These are phyloP conservation scores for Ormyrus pomaceus DNA, from an alignment of 2,888 invertebrate genomes.

Conservation along the genomic window DNA sequence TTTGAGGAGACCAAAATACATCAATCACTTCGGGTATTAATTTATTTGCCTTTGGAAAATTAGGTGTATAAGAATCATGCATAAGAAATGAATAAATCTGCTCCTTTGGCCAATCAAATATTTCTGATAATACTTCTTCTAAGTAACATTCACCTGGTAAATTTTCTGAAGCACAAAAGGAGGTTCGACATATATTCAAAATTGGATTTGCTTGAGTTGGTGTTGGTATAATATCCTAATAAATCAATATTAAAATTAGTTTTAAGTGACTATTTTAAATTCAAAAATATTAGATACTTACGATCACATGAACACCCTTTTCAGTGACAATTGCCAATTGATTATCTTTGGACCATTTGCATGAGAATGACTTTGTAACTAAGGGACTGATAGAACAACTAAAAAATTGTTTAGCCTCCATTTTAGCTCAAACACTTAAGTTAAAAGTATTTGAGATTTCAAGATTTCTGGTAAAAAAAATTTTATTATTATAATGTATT, in stretches of 20 bases:
- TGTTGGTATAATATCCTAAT: constrained; percentile 69
- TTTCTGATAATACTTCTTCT: constrained; percentile 56
- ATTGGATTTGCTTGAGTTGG: constrained; percentile 64
- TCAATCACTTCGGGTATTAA: constrained; percentile 62
- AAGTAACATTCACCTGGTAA: constrained; percentile 62
- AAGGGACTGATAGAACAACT: constrained; percentile 63
- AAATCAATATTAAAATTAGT: constrained; percentile 24
- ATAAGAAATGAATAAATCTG: constrained; percentile 67
- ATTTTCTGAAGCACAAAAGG: constrained; percentile 65
- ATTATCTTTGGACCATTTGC: constrained; percentile 73
- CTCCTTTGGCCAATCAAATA: constrained; percentile 64
- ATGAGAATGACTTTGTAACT: constrained; percentile 64
- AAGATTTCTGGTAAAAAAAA: no score
- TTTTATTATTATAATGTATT: no score
- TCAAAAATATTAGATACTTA: constrained; percentile 62
- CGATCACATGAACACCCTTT: constrained; percentile 70
- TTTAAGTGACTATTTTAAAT: constrained; percentile 2
- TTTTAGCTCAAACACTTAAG: not conserved
- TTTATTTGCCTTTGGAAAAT: constrained; percentile 60
- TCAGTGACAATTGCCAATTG: constrained; percentile 63
- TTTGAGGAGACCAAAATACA: constrained; percentile 69
- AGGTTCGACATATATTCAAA: constrained; percentile 67
- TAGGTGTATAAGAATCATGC: constrained; percentile 67
- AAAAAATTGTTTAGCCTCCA: constrained; percentile 61
- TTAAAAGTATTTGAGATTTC: not conserved